Base-by-base conservation (phyloP, 1,140 invertebrate genomes). In the Rhagoletis pomonella region DNA sequence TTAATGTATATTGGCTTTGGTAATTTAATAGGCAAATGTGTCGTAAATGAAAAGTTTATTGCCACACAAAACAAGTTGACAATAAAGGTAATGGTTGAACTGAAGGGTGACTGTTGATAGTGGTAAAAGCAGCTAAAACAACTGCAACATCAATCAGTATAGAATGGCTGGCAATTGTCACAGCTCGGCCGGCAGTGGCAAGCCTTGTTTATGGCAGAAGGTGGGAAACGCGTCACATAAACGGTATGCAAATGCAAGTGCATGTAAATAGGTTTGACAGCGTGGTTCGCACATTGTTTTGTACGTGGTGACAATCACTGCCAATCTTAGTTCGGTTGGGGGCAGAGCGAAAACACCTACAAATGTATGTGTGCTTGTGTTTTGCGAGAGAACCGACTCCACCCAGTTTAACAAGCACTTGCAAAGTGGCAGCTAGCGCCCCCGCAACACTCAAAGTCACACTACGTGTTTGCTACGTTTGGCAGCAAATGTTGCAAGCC, bases 401-500 rank as follows among this genome's bases (percentile, higher is more conserved):
- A 62, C 60, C 60, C n/a, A 62, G n/a, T 14, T 14, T n/a, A 62
- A 14, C 60, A 62, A 4, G 1, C 60, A 44, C 17, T 12, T 67
- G 10, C 64, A 42, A 42, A 67, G 3, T 7, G 4, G 19, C 39
- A 12, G 39, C n/a, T 6, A 81, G 73, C 73, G 73, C 73, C 47
- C 47, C 47, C 44, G 55, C 17, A 81, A 58, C n/a, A 19, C 1
- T 81, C 47, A n/a, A 55, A 19, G 73, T 58, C 73, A 29, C 50
- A 55, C 42, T 19, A 81, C 1, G 17, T 81, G 55, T 81, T 81
- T 55, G 73, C 47, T 55, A 17, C 7, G 4, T 5, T 55, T 81
- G 50, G 73, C 9, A 12, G 5, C n/a, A 81, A 81, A 81, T 55
- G 47, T 81, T 50, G 73, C 50, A 81, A 81, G 19, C n/a, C 55